phyloP scores from a whole-genome alignment of 1,140 invertebrate genomes.

The Brachionus rubens region DNA sequence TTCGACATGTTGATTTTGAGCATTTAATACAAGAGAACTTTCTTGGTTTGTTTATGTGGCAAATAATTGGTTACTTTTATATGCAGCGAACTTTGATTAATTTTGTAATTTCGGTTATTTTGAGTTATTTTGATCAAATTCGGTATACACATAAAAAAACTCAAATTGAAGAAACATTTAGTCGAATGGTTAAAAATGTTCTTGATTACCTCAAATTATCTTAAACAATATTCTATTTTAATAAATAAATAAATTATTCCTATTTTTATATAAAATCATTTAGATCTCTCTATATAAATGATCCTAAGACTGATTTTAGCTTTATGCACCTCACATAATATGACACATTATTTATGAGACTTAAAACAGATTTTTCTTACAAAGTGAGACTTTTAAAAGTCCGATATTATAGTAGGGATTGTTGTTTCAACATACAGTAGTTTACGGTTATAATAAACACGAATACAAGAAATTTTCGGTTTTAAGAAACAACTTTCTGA shows the following conservation, averaged over 20 bases:
- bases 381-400: no score
- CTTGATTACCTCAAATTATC: constrained; percentile 10
- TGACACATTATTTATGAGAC: no score
- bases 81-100: constrained; percentile 6
- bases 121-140: constrained; percentile 25
- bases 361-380: no score
- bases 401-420: no score
- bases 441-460: no score
- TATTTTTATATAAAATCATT: no score
- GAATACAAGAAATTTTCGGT: no score
- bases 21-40: neutral
- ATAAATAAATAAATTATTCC: neutral
- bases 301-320: no score
- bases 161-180: constrained; percentile 27
- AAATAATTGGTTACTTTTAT: constrained; percentile 24
- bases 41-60: neutral
- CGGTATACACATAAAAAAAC: constrained; percentile 9
- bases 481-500: no score
- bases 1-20: neutral
- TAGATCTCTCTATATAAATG: no score
- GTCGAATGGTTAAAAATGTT: constrained; percentile 4
- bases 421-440: no score
- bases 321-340: no score
- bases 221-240: neutral
- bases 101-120: constrained; percentile 33